Conservation (phyloP, 2,888 invertebrate genomes). For the Philaethria dido region DNA sequence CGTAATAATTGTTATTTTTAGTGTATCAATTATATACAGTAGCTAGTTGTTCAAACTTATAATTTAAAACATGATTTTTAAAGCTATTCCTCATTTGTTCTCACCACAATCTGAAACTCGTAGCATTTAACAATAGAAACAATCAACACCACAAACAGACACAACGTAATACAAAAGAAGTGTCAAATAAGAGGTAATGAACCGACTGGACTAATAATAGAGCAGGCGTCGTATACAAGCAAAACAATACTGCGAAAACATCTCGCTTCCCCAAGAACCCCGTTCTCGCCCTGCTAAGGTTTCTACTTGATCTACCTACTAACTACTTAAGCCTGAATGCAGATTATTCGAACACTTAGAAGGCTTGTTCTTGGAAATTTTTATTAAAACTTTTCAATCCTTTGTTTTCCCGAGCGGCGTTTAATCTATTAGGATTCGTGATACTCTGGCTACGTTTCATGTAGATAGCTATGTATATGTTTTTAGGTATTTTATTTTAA, state of each 20-base stretch:
- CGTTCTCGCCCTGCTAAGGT: not conserved
- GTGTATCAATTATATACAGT: too few species aligned
- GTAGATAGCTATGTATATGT: not conserved
- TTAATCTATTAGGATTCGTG: not conserved
- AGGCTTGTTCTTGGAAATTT: conserved; percentile 5
- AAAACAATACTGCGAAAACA: not conserved
- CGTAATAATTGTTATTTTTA: too few species aligned
- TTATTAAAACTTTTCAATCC: not conserved
- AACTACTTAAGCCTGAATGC: conserved; percentile 4
- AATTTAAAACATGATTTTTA: too few species aligned
- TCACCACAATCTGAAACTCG: too few species aligned
- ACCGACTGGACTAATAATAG: not conserved
- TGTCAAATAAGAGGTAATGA: not conserved
- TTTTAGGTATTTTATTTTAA: not conserved
- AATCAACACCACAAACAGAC: not conserved
- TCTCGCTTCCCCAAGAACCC: not conserved
- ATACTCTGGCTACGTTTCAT: not conserved
- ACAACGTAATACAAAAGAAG: not conserved
- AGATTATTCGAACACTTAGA: conserved; percentile 21
- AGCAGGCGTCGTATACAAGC: not conserved
- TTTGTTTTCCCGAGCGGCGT: not conserved
- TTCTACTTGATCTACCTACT: not conserved
- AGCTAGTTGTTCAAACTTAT: too few species aligned
- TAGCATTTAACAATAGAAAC: not conserved
- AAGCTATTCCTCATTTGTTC: too few species aligned